Percentiles rank a stretch among this genome's conserved stretches.
These are phyloP conservation scores for Rhinoraja longicauda DNA, from an alignment of 2,797 vertebrate species.

Conservation along the genomic window DNA sequence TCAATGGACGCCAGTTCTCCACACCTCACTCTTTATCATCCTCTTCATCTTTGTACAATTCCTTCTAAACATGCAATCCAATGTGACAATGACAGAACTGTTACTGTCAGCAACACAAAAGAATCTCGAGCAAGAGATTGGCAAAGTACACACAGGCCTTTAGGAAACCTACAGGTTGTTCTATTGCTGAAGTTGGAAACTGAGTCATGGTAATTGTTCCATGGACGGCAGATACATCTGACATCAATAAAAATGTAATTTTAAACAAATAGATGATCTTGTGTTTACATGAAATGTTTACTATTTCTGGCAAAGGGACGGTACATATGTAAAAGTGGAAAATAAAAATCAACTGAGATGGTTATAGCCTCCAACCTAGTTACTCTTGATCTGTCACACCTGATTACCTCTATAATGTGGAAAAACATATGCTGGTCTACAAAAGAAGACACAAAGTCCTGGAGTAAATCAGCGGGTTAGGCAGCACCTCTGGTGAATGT, in stretches of 20 bases:
- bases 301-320: not conserved
- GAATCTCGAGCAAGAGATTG: too few relatives aligned
- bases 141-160: too few relatives aligned
- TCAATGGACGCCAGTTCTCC: not conserved
- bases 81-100: too few relatives aligned
- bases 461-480: too few relatives aligned
- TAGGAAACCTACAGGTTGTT: too few relatives aligned
- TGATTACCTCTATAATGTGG: not conserved
- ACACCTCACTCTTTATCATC: too few relatives aligned
- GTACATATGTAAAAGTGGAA: not conserved
- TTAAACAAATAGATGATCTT: not conserved
- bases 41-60: not conserved
- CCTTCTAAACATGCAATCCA: not conserved
- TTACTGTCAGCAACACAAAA: too few relatives aligned
- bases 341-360: not conserved
- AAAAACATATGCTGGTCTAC: too few relatives aligned
- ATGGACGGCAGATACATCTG: not conserved
- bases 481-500: too few relatives aligned
- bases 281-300: not conserved
- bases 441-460: too few relatives aligned
- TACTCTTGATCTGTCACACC: not conserved
- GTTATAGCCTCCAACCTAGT: not conserved
- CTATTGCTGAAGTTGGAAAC: not conserved
- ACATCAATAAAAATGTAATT: not conserved
- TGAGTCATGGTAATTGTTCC: not conserved